phyloP scores from a whole-genome alignment of 2,888 invertebrate species.

The Biston betularia region DNA sequence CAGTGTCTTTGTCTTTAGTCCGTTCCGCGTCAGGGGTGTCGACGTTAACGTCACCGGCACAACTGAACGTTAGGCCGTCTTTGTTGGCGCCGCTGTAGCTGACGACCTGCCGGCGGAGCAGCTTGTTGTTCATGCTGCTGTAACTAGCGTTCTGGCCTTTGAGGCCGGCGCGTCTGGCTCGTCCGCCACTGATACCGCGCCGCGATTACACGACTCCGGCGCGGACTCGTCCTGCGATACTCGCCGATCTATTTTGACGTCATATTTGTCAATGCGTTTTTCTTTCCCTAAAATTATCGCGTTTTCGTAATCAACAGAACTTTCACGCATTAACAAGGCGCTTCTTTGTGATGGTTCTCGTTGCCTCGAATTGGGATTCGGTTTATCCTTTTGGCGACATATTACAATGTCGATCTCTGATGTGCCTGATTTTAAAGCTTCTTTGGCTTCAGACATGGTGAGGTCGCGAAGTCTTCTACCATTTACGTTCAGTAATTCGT shows the following conservation, averaged over 20 bases:
- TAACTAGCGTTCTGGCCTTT: conserved; percentile 87
- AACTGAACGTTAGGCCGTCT: conserved; percentile 75
- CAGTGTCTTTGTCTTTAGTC: conserved; percentile 70
- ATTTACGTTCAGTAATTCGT: conserved; percentile 91
- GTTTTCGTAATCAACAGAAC: conserved; percentile 90
- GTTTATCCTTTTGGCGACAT: conserved; percentile 80
- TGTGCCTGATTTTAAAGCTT: conserved; percentile 87
- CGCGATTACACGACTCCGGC: conserved; percentile 71
- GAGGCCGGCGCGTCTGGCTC: conserved; percentile 78
- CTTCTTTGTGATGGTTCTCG: conserved; percentile 61
- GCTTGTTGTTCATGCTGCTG: conserved; percentile 87
- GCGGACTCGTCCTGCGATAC: conserved; percentile 82
- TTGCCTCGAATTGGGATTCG: conserved; percentile 55
- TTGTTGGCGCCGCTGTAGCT: conserved; percentile 84
- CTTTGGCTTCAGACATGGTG: conserved; percentile 88
- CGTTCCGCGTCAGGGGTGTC: conserved; percentile 74
- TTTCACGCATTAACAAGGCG: conserved; percentile 85
- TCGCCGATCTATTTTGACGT: conserved; percentile 90
- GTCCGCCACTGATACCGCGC: conserved; percentile 78
- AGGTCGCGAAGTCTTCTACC: conserved; percentile 89
- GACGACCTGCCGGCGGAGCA: conserved; percentile 84
- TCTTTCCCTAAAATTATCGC: conserved; percentile 84
- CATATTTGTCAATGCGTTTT: conserved; percentile 78
- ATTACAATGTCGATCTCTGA: conserved; percentile 89
- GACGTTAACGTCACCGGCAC: conserved; percentile 74